These are phyloP conservation scores for Neosalanx taihuensis DNA, from an alignment of 2,797 vertebrate species.

Conservation along the genomic window DNA sequence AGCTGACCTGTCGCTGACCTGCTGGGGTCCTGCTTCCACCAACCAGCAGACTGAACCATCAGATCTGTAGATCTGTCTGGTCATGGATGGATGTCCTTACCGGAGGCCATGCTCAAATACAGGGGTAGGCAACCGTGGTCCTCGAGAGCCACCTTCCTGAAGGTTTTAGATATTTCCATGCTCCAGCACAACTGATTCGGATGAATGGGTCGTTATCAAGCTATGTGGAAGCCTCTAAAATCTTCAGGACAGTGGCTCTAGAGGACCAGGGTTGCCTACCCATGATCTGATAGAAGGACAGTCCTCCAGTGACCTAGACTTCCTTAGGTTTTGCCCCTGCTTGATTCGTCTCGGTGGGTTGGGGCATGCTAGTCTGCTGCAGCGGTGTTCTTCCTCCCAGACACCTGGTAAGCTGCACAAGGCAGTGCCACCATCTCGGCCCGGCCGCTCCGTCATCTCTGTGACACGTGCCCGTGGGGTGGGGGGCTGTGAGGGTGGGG, in stretches of 20 bases:
- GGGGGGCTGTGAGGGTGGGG: conserved; percentile 8
- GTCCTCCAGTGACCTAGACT: background rate
- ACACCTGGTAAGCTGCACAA: conserved; percentile 60
- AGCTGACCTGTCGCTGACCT: conserved; percentile 5
- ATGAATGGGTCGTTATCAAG: too few relatives aligned
- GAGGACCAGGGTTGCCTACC: too few relatives aligned
- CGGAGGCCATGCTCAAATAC: too few relatives aligned
- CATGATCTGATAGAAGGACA: background rate
- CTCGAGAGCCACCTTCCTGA: too few relatives aligned
- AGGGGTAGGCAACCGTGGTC: background rate
- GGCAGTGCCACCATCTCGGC: conserved; percentile 35
- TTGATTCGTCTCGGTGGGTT: conserved; percentile 47
- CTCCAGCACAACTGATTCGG: too few relatives aligned
- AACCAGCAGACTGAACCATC: too few relatives aligned
- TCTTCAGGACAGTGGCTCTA: too few relatives aligned
- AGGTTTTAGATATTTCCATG: too few relatives aligned
- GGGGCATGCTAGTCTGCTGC: conserved; percentile 62
- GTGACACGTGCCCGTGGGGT: conserved; percentile 24
- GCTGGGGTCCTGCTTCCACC: conserved; percentile 4
- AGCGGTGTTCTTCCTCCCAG: conserved; percentile 62
- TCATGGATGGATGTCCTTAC: too few relatives aligned
- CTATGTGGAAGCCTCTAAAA: too few relatives aligned
- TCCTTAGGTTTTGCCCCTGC: conserved; percentile 34
- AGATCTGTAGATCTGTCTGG: too few relatives aligned
- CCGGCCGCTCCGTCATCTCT: conserved; percentile 40